These are phyloP conservation scores for Phymorhynchus buccinoides DNA, from an alignment of 1,140 invertebrate genomes.

Conservation along the genomic window DNA sequence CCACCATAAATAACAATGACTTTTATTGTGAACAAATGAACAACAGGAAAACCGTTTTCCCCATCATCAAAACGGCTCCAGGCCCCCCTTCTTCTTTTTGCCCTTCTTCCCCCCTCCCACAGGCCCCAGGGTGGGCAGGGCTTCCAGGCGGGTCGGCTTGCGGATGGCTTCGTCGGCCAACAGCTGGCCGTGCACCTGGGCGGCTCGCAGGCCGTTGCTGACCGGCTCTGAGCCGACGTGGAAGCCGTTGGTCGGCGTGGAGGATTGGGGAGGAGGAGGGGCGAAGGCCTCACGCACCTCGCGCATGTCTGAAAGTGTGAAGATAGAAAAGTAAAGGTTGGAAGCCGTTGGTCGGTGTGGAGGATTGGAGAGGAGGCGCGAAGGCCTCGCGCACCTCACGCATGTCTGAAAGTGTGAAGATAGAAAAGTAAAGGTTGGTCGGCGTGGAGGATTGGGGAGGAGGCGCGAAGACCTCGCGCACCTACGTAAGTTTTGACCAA, in stretches of 20 bases:
- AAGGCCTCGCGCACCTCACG: constrained; percentile 35
- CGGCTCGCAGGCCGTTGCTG: constrained; percentile 57
- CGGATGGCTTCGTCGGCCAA: constrained; percentile 53
- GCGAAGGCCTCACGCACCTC: constrained; percentile 49
- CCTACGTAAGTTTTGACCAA: no score
- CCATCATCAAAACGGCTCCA: constrained; percentile 10
- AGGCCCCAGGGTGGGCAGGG: constrained; percentile 55
- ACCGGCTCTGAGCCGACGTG: constrained; percentile 47
- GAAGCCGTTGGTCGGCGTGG: constrained; percentile 39
- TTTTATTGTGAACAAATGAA: not conserved
- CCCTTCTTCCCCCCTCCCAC: constrained; percentile 58
- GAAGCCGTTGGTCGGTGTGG: constrained; percentile 39
- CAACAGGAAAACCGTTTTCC: not conserved
- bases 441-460: not conserved
- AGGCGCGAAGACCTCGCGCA: constrained; percentile 45
- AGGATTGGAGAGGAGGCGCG: constrained; percentile 14
- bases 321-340: no score
- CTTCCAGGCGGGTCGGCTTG: constrained; percentile 65
- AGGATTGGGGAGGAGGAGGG: not conserved
- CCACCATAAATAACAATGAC: not conserved
- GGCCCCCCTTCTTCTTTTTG: constrained; percentile 42
- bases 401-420: no score
- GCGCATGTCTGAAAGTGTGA: constrained; percentile 51
- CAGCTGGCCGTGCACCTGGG: constrained; percentile 62
- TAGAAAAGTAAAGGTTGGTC: no score